These are phyloP conservation scores for Chromobotia macracanthus DNA, from an alignment of 2,797 vertebrate genomes.

Conservation along the genomic window DNA sequence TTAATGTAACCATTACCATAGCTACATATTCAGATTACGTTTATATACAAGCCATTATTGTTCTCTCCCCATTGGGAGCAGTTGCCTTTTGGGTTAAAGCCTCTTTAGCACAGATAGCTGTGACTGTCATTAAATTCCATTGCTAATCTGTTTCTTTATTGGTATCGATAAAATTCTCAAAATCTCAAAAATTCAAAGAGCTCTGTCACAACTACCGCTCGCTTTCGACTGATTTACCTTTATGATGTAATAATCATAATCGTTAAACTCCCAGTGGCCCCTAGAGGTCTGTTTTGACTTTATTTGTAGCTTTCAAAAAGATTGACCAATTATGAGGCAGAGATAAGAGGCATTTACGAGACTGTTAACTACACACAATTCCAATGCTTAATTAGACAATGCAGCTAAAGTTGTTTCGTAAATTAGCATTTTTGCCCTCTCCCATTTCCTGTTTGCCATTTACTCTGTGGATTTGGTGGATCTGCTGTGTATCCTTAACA, in stretches of 20 bases:
- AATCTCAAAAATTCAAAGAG: conserved; percentile 75
- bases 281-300: conserved; percentile 34
- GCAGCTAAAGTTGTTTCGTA: conserved; percentile 48
- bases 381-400: conserved; percentile 56
- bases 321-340: conserved; percentile 32
- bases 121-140: conserved; percentile 75
- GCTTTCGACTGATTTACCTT: conserved; percentile 58
- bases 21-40: conserved; percentile 71
- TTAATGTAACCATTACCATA: conserved; percentile 72
- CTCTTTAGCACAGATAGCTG: conserved; percentile 79
- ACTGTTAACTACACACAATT: conserved; percentile 62
- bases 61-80: conserved; percentile 67
- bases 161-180: conserved; percentile 68
- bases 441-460: conserved; percentile 61
- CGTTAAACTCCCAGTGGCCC: not conserved
- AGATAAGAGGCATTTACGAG: conserved; percentile 54
- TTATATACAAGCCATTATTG: conserved; percentile 62
- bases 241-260: conserved; percentile 65
- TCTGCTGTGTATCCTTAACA: conserved; percentile 61
- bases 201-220: conserved; percentile 70
- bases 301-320: conserved; percentile 10
- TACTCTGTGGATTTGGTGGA: conserved; percentile 71
- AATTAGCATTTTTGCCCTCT: conserved; percentile 34
- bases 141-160: conserved; percentile 80
- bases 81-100: conserved; percentile 77